Evolutionary conservation across 1,140 invertebrate species (phyloP).

Genomic region (Druon quercuslanigerum): DNA sequence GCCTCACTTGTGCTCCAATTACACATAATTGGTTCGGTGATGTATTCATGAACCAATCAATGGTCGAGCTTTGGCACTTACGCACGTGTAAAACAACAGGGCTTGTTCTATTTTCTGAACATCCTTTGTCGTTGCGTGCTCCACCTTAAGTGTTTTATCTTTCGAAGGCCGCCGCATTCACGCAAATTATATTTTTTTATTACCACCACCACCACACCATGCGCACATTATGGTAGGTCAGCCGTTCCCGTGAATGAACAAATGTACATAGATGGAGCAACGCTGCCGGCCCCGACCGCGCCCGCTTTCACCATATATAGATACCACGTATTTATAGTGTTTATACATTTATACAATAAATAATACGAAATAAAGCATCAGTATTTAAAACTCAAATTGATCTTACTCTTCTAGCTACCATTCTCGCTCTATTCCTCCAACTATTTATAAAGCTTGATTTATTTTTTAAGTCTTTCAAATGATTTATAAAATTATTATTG

Average conservation of each 20-base stretch:
- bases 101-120: constrained; percentile 66
- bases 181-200: constrained; percentile 50
- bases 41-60: constrained; percentile 57
- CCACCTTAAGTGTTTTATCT: constrained; percentile 62
- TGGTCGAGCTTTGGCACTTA: constrained; percentile 64
- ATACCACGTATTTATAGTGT: constrained; percentile 69
- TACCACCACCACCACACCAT: constrained; percentile 60
- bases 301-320: constrained; percentile 75
- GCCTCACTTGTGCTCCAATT: constrained; percentile 46
- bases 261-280: constrained; percentile 76
- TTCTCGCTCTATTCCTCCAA: not conserved
- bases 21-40: constrained; percentile 50
- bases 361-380: constrained; percentile 77
- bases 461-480: not conserved
- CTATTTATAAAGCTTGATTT: not conserved
- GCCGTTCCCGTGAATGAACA: constrained; percentile 74
- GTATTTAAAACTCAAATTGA: constrained; percentile 73
- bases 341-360: constrained; percentile 78
- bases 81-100: constrained; percentile 61
- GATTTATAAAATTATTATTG: too few species aligned
- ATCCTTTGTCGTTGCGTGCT: constrained; percentile 47
- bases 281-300: constrained; percentile 74
- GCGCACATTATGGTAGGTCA: constrained; percentile 31
- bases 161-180: constrained; percentile 67
- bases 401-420: constrained; percentile 35